Base-by-base conservation (phyloP, 2,797 vertebrate species). In the Valencia hispanica region DNA sequence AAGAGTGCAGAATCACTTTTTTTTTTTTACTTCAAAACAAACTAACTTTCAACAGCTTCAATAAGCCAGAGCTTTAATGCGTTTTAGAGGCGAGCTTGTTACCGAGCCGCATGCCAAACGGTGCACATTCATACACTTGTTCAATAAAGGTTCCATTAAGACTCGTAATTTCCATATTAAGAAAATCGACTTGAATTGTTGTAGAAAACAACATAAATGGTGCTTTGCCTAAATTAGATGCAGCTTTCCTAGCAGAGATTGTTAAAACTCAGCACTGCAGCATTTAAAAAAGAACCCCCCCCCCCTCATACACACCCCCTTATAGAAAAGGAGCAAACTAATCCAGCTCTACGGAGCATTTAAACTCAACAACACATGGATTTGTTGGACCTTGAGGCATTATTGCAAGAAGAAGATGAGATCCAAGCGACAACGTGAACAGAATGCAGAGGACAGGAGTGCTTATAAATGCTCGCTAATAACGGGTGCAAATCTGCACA, bases 81-180 rank as follows among this genome's bases (percentile, higher is more conserved):
- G 45, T 72, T 70, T 78, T 74, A 66, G 77, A 81, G 77, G 51
- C 20, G 17, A 32, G 36, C 71, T 71, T 81, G 74, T 68, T 76
- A 65, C 73, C 8, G 18, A 83, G 59, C 72, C 53, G 34, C 72
- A 81, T 69, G 82, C 66, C 18, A 12, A 50, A 70, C 87, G 51
- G 63, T 85, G 81, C 85, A 53, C 22, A 73, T 80, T 74, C 79
- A 66, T 45, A 50, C 4, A 63, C 71, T 61, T 70, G 72, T 51
- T 82, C 80, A 75, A 87, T 83, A 88, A 70, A 77, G 83, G 70
- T 78, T 78, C 76, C 79, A 88, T 89, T 86, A 84, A 70, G 70
- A 73, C 39, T 5, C 71, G 74, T 79, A 27, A 79, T 86, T 88
- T 83, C 80, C 30, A 77, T 68, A 81, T 78, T 74, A 72, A 83